Percentiles rank a stretch among this genome's conserved stretches.
These are phyloP conservation scores for Epinotia brunnichana DNA, from an alignment of 2,888 invertebrate genomes.

Conservation along the genomic window DNA sequence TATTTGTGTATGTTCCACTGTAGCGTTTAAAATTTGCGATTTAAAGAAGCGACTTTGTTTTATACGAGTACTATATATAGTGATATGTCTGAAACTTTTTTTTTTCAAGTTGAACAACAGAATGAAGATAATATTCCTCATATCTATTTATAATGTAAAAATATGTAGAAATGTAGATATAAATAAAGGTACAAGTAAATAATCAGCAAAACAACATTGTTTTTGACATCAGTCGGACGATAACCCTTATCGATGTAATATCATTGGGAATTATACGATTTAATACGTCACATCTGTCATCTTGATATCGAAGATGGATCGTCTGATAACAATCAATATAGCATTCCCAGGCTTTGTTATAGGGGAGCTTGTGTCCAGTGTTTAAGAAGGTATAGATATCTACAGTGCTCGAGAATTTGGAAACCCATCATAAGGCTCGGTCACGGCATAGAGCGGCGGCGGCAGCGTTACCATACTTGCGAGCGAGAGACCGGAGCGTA, in stretches of 20 bases:
- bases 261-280: constrained; percentile 48
- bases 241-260: constrained; percentile 36
- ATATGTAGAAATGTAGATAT: background rate
- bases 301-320: constrained; percentile 53
- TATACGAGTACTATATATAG: no score
- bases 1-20: no score
- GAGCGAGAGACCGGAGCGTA: no score
- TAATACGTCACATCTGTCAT: constrained; percentile 47
- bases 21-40: no score
- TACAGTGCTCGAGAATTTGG: no score
- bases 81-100: no score
- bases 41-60: no score
- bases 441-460: no score
- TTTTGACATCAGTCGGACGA: constrained; percentile 23
- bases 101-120: background rate
- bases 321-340: constrained; percentile 48
- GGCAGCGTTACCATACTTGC: no score
- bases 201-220: constrained; percentile 13
- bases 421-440: no score
- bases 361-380: background rate
- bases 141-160: background rate
- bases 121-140: background rate
- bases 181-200: no score
- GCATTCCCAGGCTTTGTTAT: background rate
- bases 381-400: background rate